Evolutionary conservation across 64 coral and sea anemone genomes (phyloP), one percentile per base, ranked within the genome.

Genomic region (Montipora cactus): DNA sequence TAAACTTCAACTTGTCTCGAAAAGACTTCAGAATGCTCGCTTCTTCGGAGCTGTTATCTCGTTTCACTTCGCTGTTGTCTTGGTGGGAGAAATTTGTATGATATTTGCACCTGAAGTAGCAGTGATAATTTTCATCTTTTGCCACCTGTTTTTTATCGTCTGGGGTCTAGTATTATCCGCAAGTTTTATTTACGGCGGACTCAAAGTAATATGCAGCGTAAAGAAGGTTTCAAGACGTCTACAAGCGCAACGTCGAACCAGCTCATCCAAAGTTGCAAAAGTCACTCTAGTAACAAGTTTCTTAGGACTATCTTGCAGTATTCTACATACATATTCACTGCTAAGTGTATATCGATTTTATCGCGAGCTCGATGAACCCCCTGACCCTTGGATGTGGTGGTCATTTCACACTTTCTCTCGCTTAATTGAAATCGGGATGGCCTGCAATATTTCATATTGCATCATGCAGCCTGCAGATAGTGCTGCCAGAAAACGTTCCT

Each of bases 181-280:
- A 18, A 76, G 77, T n/a, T 95, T 95, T 46, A 73, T 95, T 22
- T 95, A 90, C 88, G 82, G 88, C 50, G 93, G 93, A 45, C 70
- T 89, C 0, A 95, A 95, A 90, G 71, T 95, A 5, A 83, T 95
- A 21, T 58, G 44, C 28, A 79, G 55, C 45, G 47, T 80, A 15
- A 71, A 8, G 14, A 58, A 95, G 6, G 88, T 81, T 9, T 25
- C 74, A 67, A 81, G 81, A 68, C 71, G 76, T 15, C 81, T 95
- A 4, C 49, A 77, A 7, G 37, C 46, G 37, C 50, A 47, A 19
- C 55, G 11, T 5, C 67, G 58, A 78, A 49, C 67, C 1, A 86
- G 47, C 7, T 46, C 53, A n/a, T 15, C 81, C 16, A 93, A 93
- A 78, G 91, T 93, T 37, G 91, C 91, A 1, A 83, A 77, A 28